Base-by-base conservation (phyloP, 1,140 invertebrate genomes). In the Ceratina australensis region DNA sequence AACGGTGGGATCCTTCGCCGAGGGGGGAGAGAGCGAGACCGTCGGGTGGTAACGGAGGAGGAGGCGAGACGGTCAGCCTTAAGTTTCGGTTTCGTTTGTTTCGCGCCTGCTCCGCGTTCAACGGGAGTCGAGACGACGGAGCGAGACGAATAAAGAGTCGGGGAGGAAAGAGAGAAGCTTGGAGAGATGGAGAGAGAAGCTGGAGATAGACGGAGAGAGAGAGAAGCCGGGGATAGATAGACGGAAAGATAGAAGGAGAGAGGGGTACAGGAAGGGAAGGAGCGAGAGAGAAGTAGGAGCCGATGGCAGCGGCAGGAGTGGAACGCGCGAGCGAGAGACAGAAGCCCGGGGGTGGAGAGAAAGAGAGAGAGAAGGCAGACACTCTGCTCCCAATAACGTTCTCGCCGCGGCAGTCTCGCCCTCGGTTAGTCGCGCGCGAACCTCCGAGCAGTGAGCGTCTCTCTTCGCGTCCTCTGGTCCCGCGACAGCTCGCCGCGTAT, bases 381-480 rank as follows among this genome's bases (percentile, higher is more conserved):
- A 80, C 80, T 85, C 80, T 85, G 84, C 84, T 86, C 80, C 72
- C 83, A 85, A 86, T 86, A 86, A 85, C 83, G 84, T 42, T 42
- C 33, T 42, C 33, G 33, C 33, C 33, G 33, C 33, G 33, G 5
- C 33, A 86, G 83, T 86, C 83, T 86, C 84, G 77, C 84, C 84
- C 84, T 86, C 84, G 83, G 74, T 86, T 88, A 91, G 90, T 91
- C 86, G 89, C 89, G 87, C 89, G 88, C 87, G 83, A 89, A 86
- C 89, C 86, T 86, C 87, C 84, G 86, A 86, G 81, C 81, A 81
- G 89, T 77, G 89, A 87, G 82, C 76, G 89, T 87, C 83, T 80
- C 61, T 52, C 49, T 60, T 66, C 80, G 67, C 66, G 24, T 81
- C 60, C 57, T 52, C 74, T 57, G 69, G 63, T 24, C 10, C 33